These are phyloP conservation scores for Loris lydekkerianus DNA, from an alignment of 2,797 vertebrate species.

Conservation along the genomic window DNA sequence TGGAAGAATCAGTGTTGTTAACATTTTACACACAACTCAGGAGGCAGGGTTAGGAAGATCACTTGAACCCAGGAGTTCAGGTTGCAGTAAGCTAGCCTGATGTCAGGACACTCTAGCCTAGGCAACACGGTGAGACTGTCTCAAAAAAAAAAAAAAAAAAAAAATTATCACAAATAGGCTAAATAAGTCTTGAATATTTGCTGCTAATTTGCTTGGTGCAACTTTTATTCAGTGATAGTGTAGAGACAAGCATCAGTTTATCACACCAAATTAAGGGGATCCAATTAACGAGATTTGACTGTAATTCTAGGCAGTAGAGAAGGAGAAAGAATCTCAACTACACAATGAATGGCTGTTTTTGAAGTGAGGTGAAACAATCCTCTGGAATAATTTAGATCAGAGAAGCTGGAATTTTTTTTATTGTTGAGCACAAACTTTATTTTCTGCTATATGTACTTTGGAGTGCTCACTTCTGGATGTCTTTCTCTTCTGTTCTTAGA, in stretches of 20 bases:
- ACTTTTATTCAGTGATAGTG: constrained; percentile 53
- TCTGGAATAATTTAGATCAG: neutral
- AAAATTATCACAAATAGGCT: neutral
- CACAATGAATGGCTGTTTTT: constrained; percentile 28
- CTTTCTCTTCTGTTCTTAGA: constrained; percentile 51
- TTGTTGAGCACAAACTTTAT: neutral
- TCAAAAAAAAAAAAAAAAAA: no score
- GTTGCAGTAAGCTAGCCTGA: no score
- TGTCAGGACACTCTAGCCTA: no score
- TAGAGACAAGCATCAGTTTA: constrained; percentile 56
- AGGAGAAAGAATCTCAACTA: neutral
- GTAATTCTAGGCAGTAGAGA: neutral
- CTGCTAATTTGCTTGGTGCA: constrained; percentile 54
- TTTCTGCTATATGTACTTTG: constrained; percentile 1
- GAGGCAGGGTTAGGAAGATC: no score
- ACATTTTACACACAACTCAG: neutral
- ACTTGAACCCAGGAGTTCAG: no score
- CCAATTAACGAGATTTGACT: neutral
- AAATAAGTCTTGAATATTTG: constrained; percentile 15
- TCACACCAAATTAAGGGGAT: constrained; percentile 51
- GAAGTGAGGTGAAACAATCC: neutral
- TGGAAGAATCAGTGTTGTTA: constrained; percentile 19
- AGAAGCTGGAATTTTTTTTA: neutral
- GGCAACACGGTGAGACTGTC: no score
- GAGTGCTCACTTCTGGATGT: neutral